Evolutionary conservation across 2,797 vertebrate genomes (phyloP).

Genomic region (Danio aesculapii): DNA sequence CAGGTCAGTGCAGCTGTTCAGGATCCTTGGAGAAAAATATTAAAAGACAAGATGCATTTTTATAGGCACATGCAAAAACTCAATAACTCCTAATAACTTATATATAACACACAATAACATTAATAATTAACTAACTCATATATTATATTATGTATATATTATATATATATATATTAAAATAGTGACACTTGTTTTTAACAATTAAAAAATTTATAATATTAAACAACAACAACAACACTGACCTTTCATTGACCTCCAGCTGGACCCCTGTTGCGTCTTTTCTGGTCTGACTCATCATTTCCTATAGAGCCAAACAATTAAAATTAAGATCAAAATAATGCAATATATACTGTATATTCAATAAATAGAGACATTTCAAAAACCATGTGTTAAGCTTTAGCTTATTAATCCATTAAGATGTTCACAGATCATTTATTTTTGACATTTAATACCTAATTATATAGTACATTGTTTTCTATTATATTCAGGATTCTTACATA

Average conservation of each 20-base stretch:
- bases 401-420: too few relatives aligned
- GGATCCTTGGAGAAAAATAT: constrained; percentile 82
- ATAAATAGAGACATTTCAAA: too few relatives aligned
- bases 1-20: constrained; percentile 92
- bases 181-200: background rate
- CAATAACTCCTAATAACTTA: too few relatives aligned
- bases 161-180: background rate
- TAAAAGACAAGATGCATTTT: background rate
- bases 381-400: too few relatives aligned
- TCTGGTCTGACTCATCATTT: constrained; percentile 97
- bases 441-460: too few relatives aligned
- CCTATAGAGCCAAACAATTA: constrained; percentile 74
- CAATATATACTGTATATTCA: too few relatives aligned
- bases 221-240: constrained; percentile 58
- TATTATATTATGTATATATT: too few relatives aligned
- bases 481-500: too few relatives aligned
- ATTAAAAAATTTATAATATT: background rate
- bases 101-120: too few relatives aligned
- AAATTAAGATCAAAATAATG: background rate
- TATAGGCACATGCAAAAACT: background rate
- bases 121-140: too few relatives aligned
- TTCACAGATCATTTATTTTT: too few relatives aligned
- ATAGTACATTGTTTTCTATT: too few relatives aligned
- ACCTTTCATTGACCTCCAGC: constrained; percentile 98
- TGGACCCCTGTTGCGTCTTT: constrained; percentile 90